phyloP scores from a whole-genome alignment of 2,888 invertebrate genomes.

The Drosophila eohydei region DNA sequence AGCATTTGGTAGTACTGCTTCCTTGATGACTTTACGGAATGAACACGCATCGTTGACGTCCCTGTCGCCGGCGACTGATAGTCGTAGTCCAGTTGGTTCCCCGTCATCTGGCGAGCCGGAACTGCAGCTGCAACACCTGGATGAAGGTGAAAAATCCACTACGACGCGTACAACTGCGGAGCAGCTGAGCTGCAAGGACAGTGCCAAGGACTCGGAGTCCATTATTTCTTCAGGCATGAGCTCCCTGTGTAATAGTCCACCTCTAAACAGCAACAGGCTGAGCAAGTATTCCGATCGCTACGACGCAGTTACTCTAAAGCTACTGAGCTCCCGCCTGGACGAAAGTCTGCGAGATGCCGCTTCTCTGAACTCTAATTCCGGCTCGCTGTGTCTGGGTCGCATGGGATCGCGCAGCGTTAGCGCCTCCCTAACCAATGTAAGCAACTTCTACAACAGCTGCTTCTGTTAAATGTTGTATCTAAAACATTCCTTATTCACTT shows the following conservation, averaged over 20 bases:
- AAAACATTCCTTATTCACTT: not conserved
- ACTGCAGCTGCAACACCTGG: slow-evolving; percentile 29
- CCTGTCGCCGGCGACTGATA: slow-evolving; percentile 41
- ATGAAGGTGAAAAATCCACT: slow-evolving; percentile 18
- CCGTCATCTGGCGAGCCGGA: slow-evolving; percentile 65
- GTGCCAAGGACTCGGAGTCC: slow-evolving; percentile 81
- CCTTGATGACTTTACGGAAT: slow-evolving; percentile 82
- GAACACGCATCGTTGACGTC: slow-evolving; percentile 69
- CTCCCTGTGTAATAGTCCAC: slow-evolving; percentile 82
- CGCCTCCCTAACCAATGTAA: slow-evolving; percentile 82
- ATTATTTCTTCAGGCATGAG: slow-evolving; percentile 84
- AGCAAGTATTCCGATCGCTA: slow-evolving; percentile 83
- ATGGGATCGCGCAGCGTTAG: slow-evolving; percentile 77
- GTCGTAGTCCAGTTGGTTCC: slow-evolving; percentile 59
- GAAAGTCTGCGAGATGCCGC: slow-evolving; percentile 78
- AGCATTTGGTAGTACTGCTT: slow-evolving; percentile 77
- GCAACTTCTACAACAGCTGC: slow-evolving; percentile 36
- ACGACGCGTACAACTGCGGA: slow-evolving; percentile 33
- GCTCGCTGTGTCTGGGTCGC: slow-evolving; percentile 71
- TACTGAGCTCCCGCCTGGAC: slow-evolving; percentile 74
- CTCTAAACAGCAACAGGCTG: slow-evolving; percentile 75
- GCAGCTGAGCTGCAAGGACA: slow-evolving; percentile 76
- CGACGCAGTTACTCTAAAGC: slow-evolving; percentile 79
- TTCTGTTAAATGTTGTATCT: not conserved
- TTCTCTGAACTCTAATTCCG: slow-evolving; percentile 77